Conservation (phyloP, 2,797 vertebrate species). For the Natrix natrix region DNA sequence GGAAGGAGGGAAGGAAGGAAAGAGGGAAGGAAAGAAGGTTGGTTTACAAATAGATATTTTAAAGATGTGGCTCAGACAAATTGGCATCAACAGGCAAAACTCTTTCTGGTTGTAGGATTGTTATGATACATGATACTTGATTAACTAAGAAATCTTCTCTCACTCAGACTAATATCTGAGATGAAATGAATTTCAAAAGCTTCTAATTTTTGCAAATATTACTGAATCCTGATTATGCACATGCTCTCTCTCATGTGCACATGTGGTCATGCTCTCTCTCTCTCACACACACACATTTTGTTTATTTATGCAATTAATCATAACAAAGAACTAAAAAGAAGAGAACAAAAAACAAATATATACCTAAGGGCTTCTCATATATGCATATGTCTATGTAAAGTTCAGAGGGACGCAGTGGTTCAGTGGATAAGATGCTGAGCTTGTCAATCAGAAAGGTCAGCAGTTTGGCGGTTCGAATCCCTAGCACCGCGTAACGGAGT, state of each 20-base stretch:
- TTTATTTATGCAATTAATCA: not conserved
- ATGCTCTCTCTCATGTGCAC: not conserved
- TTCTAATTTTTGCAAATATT: not conserved
- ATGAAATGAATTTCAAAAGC: not conserved
- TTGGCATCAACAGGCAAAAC: not conserved
- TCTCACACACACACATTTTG: not conserved
- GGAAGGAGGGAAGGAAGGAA: not conserved
- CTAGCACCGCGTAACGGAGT: no score
- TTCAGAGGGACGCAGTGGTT: not conserved
- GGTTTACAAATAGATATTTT: not conserved
- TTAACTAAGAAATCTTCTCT: not conserved
- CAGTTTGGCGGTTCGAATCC: no score
- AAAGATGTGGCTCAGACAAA: not conserved
- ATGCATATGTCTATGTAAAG: not conserved
- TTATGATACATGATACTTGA: not conserved
- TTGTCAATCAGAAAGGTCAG: no score
- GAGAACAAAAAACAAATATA: not conserved
- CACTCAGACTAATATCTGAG: not conserved
- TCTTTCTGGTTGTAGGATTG: not conserved
- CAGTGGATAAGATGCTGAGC: no score
- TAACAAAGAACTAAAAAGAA: not conserved
- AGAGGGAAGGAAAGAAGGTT: not conserved
- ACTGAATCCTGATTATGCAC: not conserved
- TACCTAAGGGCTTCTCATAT: not conserved
- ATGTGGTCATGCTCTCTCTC: not conserved